Evolutionary conservation across 2,888 invertebrate genomes (phyloP).

Genomic region (Plagodis dolabraria): DNA sequence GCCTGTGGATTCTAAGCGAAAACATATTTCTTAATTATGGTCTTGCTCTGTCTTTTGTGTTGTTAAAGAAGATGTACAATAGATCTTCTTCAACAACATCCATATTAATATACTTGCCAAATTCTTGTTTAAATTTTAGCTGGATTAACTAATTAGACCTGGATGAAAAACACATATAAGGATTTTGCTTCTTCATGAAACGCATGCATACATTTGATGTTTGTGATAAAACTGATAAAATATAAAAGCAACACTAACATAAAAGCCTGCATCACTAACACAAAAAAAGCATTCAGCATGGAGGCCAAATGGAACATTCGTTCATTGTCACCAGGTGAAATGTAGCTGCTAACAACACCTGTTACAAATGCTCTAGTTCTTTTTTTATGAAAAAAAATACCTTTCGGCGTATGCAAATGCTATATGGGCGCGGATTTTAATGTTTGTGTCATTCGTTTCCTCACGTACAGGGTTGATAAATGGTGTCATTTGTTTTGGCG

Average conservation of each 20-base stretch:
- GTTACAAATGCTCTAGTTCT: conserved; percentile 45
- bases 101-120: too few relatives aligned
- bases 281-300: conserved; percentile 23
- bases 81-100: too few relatives aligned
- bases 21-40: too few relatives aligned
- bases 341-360: conserved; percentile 56
- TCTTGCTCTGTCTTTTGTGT: too few relatives aligned
- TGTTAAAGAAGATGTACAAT: too few relatives aligned
- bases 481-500: conserved; percentile 52
- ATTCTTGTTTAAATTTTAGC: too few relatives aligned
- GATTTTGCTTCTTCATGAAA: too few relatives aligned
- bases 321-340: conserved; percentile 49
- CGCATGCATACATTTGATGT: too few relatives aligned
- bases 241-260: background rate
- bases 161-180: too few relatives aligned
- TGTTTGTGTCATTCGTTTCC: conserved; percentile 50
- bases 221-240: too few relatives aligned
- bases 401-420: conserved; percentile 11
- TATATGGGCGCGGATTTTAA: conserved; percentile 33
- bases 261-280: conserved; percentile 29
- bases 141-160: too few relatives aligned
- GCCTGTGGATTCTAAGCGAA: too few relatives aligned
- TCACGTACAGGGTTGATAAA: conserved; percentile 51
- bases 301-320: conserved; percentile 37
- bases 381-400: conserved; percentile 38